Percentiles rank a stretch among this genome's conserved stretches.
phyloP scores from a whole-genome alignment of 2,888 invertebrate species.

The Mactromeris polynyma region DNA sequence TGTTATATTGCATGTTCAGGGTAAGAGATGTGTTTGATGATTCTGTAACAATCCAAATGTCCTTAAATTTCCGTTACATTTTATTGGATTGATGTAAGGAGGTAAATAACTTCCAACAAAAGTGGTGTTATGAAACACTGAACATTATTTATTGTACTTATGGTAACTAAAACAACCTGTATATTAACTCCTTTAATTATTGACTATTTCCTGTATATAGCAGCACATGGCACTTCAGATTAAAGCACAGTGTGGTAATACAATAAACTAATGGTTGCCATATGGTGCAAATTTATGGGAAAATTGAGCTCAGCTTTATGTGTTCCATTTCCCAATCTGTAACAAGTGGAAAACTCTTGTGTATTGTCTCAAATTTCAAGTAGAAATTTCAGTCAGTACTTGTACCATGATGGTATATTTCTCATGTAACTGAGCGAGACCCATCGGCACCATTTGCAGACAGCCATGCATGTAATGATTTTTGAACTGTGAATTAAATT shows the following conservation, averaged over 20 bases:
- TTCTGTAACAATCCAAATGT: too few relatives aligned
- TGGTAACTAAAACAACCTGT: background rate
- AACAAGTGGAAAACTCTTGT: slow-evolving; percentile 12
- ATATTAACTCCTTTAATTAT: background rate
- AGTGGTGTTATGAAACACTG: too few relatives aligned
- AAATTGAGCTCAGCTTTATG: slow-evolving; percentile 16
- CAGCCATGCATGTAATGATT: background rate
- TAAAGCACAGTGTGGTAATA: background rate
- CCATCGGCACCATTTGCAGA: background rate
- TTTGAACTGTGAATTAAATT: background rate
- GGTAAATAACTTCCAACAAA: too few relatives aligned
- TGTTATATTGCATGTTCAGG: too few relatives aligned
- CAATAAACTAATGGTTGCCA: slow-evolving; percentile 20
- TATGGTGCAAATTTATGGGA: slow-evolving; percentile 34
- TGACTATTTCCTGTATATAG: background rate
- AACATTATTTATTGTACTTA: background rate
- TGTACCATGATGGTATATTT: background rate
- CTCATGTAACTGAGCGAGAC: background rate
- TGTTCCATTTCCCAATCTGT: background rate
- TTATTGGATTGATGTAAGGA: too few relatives aligned
- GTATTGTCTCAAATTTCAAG: slow-evolving; percentile 17
- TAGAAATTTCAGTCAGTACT: background rate
- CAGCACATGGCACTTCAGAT: background rate
- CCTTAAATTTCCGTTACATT: too few relatives aligned
- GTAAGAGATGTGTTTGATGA: too few relatives aligned